A percentile compares a stretch with the other conserved stretches of the same genome.
Evolutionary conservation across 2,797 vertebrate genomes (phyloP).

Genomic region (Poecilia picta): DNA sequence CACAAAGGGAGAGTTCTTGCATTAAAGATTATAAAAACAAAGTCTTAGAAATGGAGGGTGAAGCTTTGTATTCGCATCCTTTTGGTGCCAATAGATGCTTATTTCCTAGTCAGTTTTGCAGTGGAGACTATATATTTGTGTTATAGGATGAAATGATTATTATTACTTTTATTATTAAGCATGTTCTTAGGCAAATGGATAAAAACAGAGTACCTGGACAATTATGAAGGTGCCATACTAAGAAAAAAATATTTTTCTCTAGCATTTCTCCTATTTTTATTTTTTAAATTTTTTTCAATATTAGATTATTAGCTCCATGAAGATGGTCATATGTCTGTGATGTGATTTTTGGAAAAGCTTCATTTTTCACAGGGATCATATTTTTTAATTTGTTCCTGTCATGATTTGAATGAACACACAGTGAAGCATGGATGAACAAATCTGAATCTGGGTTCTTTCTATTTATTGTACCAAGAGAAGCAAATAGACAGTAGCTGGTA

Average conservation of each 20-base stretch:
- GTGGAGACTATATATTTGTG: neutral
- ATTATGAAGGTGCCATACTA: no score
- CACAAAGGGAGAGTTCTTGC: neutral
- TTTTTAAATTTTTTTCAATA: neutral
- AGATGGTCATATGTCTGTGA: neutral
- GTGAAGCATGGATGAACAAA: constrained; percentile 4
- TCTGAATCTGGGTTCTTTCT: neutral
- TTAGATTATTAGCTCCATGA: neutral
- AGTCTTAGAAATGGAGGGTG: neutral
- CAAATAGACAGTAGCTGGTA: neutral
- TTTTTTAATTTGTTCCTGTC: neutral
- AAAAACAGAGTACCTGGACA: no score
- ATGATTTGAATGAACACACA: neutral
- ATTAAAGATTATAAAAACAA: neutral
- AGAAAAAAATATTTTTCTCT: no score
- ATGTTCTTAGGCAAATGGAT: no score
- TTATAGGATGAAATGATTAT: no score
- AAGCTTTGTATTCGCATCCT: neutral
- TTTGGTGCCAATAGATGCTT: neutral
- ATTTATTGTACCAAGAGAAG: neutral
- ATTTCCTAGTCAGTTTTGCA: neutral
- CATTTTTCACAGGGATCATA: neutral
- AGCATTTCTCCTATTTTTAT: neutral
- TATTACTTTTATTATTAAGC: no score
- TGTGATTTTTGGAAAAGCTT: neutral